phyloP scores from a whole-genome alignment of 2,888 invertebrate species.

The Bibio marci region DNA sequence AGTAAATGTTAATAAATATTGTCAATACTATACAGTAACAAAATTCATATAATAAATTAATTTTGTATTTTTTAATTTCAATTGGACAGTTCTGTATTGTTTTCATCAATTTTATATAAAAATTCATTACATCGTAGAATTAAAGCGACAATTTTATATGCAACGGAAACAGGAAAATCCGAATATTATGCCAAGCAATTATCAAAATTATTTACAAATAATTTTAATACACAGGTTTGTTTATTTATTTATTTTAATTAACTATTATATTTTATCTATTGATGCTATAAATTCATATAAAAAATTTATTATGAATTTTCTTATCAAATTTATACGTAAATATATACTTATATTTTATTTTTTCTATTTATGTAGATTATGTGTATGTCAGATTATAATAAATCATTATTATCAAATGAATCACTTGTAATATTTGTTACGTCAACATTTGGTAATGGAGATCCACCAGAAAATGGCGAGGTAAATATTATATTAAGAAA shows the following conservation, averaged over 20 bases:
- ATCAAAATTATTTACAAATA: constrained; percentile 81
- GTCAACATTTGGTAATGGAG: constrained; percentile 93
- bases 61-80: background rate
- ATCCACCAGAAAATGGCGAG: constrained; percentile 93
- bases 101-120: constrained; percentile 89
- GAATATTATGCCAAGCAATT: constrained; percentile 86
- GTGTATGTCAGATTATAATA: constrained; percentile 88
- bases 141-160: constrained; percentile 89
- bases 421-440: constrained; percentile 79
- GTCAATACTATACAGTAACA: no score
- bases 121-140: constrained; percentile 81
- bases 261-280: no score
- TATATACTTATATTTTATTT: background rate
- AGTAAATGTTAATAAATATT: background rate
- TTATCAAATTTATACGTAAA: no score
- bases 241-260: no score
- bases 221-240: constrained; percentile 79
- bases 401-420: constrained; percentile 86
- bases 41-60: background rate
- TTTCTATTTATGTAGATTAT: constrained; percentile 44
- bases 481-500: constrained; percentile 32
- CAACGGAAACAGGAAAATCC: constrained; percentile 91
- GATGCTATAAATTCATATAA: no score
- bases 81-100: constrained; percentile 68
- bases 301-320: background rate